Percentiles rank a stretch among this genome's conserved stretches.
These are phyloP conservation scores for Channallabes apus DNA, from an alignment of 2,797 vertebrate species.

Conservation along the genomic window DNA sequence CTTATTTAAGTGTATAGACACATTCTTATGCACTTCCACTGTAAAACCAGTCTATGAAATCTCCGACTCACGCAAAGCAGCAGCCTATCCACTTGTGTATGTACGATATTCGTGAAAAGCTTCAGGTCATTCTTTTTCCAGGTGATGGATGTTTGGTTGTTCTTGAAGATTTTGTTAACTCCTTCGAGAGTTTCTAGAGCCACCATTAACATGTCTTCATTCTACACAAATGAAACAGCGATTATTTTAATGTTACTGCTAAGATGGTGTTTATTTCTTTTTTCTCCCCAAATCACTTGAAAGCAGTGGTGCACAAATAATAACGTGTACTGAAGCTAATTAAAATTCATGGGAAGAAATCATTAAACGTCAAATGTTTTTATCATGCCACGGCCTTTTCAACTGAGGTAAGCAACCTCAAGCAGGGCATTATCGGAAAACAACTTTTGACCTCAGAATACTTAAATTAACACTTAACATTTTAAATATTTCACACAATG, in stretches of 20 bases:
- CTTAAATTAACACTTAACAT: too few species aligned
- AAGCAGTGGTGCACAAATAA: background rate
- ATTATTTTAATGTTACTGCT: background rate
- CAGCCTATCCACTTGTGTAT: constrained; percentile 21
- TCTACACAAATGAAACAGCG: background rate
- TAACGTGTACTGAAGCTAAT: background rate
- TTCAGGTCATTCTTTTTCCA: constrained; percentile 21
- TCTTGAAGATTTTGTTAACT: constrained; percentile 20
- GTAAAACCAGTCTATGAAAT: background rate
- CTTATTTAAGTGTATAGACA: background rate
- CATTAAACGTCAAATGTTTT: background rate
- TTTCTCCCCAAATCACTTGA: background rate
- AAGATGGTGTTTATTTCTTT: too few species aligned
- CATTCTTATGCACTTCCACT: background rate
- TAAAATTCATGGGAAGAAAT: background rate
- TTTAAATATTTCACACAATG: too few species aligned
- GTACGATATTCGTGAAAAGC: constrained; percentile 11
- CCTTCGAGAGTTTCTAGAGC: constrained; percentile 24
- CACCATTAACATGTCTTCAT: constrained; percentile 29
- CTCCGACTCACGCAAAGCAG: constrained; percentile 37
- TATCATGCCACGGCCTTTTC: background rate
- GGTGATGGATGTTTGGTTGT: constrained; percentile 15
- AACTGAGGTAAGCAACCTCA: background rate
- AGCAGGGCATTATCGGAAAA: background rate
- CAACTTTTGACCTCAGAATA: too few species aligned